These are phyloP conservation scores for Drosophila macrospina DNA, from an alignment of 2,888 invertebrate genomes.

Conservation along the genomic window DNA sequence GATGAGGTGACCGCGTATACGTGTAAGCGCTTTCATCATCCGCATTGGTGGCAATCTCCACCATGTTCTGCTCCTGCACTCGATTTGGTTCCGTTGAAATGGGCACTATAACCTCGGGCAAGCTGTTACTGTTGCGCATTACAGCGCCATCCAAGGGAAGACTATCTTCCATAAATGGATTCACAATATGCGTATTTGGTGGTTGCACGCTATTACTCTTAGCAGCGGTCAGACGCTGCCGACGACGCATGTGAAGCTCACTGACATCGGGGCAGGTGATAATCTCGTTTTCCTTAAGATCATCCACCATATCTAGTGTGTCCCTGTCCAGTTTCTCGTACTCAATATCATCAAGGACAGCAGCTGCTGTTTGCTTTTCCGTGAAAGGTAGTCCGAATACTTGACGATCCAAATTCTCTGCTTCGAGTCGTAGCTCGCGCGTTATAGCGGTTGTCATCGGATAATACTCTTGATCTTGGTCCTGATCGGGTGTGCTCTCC, in stretches of 20 bases:
- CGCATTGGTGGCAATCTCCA: conserved; percentile 83
- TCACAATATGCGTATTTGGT: conserved; percentile 50
- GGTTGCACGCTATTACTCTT: conserved; percentile 74
- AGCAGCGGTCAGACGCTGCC: conserved; percentile 70
- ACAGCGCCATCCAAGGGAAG: conserved; percentile 39
- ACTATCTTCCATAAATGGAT: conserved; percentile 81
- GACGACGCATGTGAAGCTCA: conserved; percentile 79
- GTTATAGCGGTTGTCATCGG: conserved; percentile 96
- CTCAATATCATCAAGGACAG: conserved; percentile 71
- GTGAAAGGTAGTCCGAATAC: conserved; percentile 88
- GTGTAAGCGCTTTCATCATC: conserved; percentile 82
- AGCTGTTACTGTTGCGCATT: conserved; percentile 70
- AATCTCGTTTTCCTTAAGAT: conserved; percentile 83
- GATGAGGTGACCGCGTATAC: conserved; percentile 77
- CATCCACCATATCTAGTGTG: conserved; percentile 84
- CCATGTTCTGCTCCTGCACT: conserved; percentile 53
- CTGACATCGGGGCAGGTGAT: conserved; percentile 81
- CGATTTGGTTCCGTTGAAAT: conserved; percentile 74
- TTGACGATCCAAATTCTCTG: conserved; percentile 93
- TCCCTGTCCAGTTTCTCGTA: conserved; percentile 85
- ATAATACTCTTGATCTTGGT: conserved; percentile 93
- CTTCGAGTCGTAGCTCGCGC: conserved; percentile 91
- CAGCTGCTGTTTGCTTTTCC: conserved; percentile 42
- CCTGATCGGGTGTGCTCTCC: conserved; percentile 85
- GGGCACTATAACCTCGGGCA: conserved; percentile 81